These are phyloP conservation scores for Pempheris klunzingeri DNA, from an alignment of 2,797 vertebrate genomes.

Conservation along the genomic window DNA sequence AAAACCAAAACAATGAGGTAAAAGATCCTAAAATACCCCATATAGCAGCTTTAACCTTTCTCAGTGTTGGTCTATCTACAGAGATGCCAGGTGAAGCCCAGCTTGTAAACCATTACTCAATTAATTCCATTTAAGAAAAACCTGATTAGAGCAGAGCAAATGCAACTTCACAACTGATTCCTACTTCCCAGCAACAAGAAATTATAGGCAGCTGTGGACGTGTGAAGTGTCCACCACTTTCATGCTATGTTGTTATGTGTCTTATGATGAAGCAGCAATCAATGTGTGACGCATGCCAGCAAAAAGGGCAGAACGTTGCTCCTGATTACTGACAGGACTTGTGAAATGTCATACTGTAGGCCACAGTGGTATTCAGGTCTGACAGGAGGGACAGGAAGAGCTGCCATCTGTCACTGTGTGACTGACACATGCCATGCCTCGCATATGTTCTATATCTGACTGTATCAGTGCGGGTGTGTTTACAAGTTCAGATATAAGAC, in stretches of 20 bases:
- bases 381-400: constrained; percentile 41
- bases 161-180: neutral
- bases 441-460: constrained; percentile 62
- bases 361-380: constrained; percentile 59
- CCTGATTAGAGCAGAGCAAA: neutral
- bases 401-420: constrained; percentile 49
- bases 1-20: neutral
- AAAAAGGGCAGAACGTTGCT: constrained; percentile 46
- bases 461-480: constrained; percentile 19
- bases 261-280: constrained; percentile 50
- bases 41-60: neutral
- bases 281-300: constrained; percentile 41
- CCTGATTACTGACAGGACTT: constrained; percentile 53
- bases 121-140: constrained; percentile 17
- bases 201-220: constrained; percentile 15
- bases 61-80: neutral
- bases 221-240: constrained; percentile 21
- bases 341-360: constrained; percentile 70
- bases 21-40: neutral
- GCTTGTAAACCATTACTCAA: neutral
- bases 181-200: constrained; percentile 7
- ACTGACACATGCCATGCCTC: constrained; percentile 70
- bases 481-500: constrained; percentile 9
- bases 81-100: neutral
- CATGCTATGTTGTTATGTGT: neutral